These are phyloP conservation scores for Numenius phaeopus DNA, from an alignment of 2,797 vertebrate genomes.

Conservation along the genomic window DNA sequence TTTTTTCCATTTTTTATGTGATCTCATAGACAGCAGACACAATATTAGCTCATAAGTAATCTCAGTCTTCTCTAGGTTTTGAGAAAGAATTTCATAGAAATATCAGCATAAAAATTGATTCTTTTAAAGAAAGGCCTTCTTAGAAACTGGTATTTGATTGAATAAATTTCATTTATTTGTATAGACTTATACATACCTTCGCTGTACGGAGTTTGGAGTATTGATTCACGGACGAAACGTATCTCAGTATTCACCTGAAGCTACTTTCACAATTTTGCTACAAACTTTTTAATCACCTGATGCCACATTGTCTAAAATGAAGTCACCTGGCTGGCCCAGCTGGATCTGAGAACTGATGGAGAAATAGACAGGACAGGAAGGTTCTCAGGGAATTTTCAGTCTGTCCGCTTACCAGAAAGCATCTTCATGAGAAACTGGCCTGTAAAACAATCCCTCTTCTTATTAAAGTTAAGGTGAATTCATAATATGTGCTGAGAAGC, in stretches of 20 bases:
- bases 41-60: not conserved
- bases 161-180: not conserved
- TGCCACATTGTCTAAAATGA: not conserved
- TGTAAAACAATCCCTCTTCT: not conserved
- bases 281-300: not conserved
- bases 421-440: too few species aligned
- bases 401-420: not conserved
- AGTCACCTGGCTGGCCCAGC: not conserved
- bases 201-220: not conserved
- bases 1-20: slow-evolving; percentile 16
- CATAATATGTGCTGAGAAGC: not conserved
- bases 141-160: not conserved
- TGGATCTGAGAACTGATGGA: not conserved
- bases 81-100: not conserved
- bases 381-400: not conserved
- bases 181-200: not conserved
- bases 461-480: not conserved
- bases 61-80: not conserved
- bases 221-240: not conserved
- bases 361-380: not conserved
- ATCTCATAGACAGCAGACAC: not conserved
- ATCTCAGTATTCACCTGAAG: not conserved
- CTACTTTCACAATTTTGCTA: not conserved
- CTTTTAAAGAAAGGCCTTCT: not conserved
- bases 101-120: not conserved